Conservation (phyloP, 2,888 invertebrate genomes). For the Dicyrtoma fusca region DNA sequence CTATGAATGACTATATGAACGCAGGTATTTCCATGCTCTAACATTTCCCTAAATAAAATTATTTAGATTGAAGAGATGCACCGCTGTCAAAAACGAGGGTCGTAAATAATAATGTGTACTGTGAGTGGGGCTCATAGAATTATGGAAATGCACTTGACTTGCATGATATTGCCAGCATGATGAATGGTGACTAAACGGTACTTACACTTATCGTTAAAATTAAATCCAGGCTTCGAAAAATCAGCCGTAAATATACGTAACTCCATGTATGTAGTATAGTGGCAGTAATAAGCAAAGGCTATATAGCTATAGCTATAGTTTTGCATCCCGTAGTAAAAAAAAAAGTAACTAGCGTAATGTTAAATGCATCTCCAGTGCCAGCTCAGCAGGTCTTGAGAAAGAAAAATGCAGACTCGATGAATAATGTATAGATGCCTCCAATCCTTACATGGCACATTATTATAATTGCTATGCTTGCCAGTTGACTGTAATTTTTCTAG, state of each 20-base stretch:
- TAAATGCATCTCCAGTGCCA: too few species aligned
- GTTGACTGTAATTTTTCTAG: not conserved
- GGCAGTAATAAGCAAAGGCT: too few species aligned
- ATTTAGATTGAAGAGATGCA: not conserved
- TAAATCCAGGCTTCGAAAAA: not conserved
- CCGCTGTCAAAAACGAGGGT: not conserved
- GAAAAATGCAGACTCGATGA: too few species aligned
- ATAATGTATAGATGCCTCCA: not conserved
- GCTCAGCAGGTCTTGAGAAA: too few species aligned
- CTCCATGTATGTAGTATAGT: too few species aligned
- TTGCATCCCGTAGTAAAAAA: too few species aligned
- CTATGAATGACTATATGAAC: too few species aligned
- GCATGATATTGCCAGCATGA: not conserved
- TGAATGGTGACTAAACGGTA: slow-evolving; percentile 19
- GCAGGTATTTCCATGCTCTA: not conserved
- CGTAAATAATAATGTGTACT: not conserved
- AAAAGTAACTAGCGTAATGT: too few species aligned
- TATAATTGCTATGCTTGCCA: not conserved
- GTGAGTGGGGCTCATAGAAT: not conserved
- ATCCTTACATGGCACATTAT: not conserved
- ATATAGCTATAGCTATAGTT: too few species aligned
- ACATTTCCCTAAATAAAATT: not conserved
- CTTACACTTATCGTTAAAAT: not conserved
- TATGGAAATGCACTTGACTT: not conserved
- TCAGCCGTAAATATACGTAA: too few species aligned